These are phyloP conservation scores for Tolypeutes matacus DNA, from an alignment of 2,797 vertebrate genomes.

Conservation along the genomic window DNA sequence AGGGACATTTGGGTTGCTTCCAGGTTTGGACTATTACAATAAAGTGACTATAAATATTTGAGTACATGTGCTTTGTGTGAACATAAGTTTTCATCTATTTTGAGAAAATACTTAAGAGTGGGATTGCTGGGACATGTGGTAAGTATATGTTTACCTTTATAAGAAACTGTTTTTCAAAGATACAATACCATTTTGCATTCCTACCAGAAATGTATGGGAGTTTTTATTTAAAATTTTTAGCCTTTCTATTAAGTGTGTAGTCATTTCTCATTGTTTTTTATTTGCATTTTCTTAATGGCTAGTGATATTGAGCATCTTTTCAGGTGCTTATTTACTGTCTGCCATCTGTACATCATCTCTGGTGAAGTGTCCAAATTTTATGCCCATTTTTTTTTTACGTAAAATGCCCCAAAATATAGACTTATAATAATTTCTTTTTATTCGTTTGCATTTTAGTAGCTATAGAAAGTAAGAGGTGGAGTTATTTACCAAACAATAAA, in stretches of 20 bases:
- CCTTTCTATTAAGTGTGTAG: neutral
- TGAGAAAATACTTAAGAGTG: neutral
- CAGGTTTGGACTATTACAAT: neutral
- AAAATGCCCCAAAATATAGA: too few relatives aligned
- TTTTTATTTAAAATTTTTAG: neutral
- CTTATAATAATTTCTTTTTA: too few relatives aligned
- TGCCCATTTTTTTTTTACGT: neutral
- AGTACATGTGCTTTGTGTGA: neutral
- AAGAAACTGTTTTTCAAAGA: neutral
- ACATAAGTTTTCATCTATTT: conserved; percentile 1
- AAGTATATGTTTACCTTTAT: neutral
- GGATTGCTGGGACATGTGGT: neutral
- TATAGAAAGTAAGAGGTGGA: too few relatives aligned
- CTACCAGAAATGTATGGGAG: neutral
- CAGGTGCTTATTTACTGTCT: neutral
- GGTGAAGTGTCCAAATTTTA: neutral
- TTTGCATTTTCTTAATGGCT: neutral
- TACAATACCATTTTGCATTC: neutral
- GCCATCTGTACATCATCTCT: conserved; percentile 14
- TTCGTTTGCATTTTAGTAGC: too few relatives aligned
- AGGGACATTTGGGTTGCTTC: neutral
- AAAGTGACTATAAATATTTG: neutral
- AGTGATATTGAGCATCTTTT: too few relatives aligned
- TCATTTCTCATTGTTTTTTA: neutral
- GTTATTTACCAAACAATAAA: too few relatives aligned